A percentile compares a stretch with the other conserved stretches of the same genome.
Evolutionary conservation across 1,140 invertebrate species (phyloP).

Genomic region (Lerema accius): DNA sequence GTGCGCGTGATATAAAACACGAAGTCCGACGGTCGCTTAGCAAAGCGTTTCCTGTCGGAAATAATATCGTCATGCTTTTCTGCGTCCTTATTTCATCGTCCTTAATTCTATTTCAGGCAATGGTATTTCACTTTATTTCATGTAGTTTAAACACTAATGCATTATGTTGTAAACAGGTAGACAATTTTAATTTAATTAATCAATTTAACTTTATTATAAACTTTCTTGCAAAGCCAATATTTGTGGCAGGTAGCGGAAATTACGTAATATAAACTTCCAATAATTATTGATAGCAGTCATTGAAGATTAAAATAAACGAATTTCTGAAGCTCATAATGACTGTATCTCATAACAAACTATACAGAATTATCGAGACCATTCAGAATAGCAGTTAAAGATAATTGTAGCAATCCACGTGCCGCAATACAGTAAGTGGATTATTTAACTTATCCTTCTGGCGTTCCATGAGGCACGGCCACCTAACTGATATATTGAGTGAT

Average conservation of each 20-base stretch:
- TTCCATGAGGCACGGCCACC: slow-evolving; percentile 60
- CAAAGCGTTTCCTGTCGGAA: slow-evolving; percentile 43
- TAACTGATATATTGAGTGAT: slow-evolving; percentile 61
- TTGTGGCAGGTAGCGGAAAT: too few relatives aligned
- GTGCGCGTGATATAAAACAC: too few relatives aligned
- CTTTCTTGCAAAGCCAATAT: too few relatives aligned
- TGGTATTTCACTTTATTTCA: slow-evolving; percentile 38
- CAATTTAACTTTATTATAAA: too few relatives aligned
- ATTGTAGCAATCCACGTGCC: slow-evolving; percentile 54
- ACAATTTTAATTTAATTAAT: too few relatives aligned
- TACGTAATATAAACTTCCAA: too few relatives aligned
- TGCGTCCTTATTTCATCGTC: slow-evolving; percentile 60
- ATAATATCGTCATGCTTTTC: slow-evolving; percentile 58
- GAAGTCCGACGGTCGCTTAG: slow-evolving; percentile 20
- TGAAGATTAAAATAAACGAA: too few relatives aligned
- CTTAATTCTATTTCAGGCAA: slow-evolving; percentile 36
- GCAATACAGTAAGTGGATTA: slow-evolving; percentile 72
- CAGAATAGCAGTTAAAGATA: slow-evolving; percentile 44
- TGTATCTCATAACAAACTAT: too few relatives aligned
- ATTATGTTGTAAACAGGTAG: too few relatives aligned
- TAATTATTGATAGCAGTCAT: too few relatives aligned
- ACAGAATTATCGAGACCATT: too few relatives aligned
- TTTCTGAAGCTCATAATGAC: too few relatives aligned
- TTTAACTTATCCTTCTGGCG: slow-evolving; percentile 67
- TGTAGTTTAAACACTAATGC: slow-evolving; percentile 1